Evolutionary conservation across 2,113 vertebrate genomes (phyloP).

Genomic region (Pungitius pungitius): DNA sequence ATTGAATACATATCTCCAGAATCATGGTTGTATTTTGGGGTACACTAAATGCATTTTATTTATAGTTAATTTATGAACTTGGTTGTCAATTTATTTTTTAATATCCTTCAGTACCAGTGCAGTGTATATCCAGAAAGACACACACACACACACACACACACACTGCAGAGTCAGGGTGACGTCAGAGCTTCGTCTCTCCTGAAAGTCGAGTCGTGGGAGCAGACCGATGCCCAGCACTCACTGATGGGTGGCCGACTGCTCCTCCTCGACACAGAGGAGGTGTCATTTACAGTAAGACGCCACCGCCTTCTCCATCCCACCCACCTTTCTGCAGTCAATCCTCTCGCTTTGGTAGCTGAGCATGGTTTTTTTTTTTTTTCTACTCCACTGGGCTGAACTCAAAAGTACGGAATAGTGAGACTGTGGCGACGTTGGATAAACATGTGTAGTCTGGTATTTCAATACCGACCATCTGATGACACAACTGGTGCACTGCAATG

Average conservation of each 20-base stretch:
- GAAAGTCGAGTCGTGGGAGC: conserved; percentile 25
- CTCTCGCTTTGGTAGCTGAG: conserved; percentile 30
- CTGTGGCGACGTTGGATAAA: conserved; percentile 40
- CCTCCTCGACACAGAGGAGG: conserved; percentile 23
- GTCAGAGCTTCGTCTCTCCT: conserved; percentile 37
- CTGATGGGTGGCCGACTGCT: conserved; percentile 23
- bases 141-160: conserved; percentile 7
- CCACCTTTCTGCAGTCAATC: conserved; percentile 42
- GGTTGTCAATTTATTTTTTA: too few species aligned
- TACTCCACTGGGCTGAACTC: conserved; percentile 47
- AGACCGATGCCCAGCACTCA: conserved; percentile 22
- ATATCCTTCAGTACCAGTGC: too few species aligned
- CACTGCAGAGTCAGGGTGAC: conserved; percentile 1
- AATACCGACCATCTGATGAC: conserved; percentile 7
- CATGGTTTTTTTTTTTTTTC: conserved; percentile 70
- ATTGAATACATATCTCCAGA: too few species aligned
- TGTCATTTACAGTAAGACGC: conserved; percentile 58
- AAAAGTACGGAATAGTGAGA: conserved; percentile 50
- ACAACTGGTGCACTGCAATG: background rate
- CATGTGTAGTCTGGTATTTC: conserved; percentile 16
- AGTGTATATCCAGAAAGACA: background rate
- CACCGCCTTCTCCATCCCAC: conserved; percentile 10
- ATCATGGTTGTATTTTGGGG: too few species aligned
- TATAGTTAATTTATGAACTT: too few species aligned
- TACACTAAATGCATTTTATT: too few species aligned